phyloP scores from a whole-genome alignment of 2,113 vertebrate genomes.

The Ictidomys tridecemlineatus region DNA sequence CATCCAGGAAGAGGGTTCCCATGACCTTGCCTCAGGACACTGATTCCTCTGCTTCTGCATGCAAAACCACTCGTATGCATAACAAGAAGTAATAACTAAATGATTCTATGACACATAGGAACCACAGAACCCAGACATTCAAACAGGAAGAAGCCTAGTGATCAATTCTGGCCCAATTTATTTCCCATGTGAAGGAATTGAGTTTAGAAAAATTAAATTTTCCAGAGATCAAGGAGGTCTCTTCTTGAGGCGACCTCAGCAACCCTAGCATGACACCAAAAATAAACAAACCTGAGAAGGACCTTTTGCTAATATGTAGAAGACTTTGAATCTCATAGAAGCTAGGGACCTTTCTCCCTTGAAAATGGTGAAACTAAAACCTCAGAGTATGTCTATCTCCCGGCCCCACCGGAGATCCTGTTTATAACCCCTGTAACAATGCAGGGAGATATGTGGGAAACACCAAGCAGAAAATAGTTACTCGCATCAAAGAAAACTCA shows the following conservation, averaged over 20 bases:
- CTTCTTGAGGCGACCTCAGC: background rate
- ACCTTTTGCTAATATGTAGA: background rate
- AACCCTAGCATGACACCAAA: background rate
- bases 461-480: background rate
- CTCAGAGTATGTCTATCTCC: background rate
- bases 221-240: background rate
- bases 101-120: background rate
- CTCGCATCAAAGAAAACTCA: background rate
- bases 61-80: background rate
- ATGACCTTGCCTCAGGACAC: background rate
- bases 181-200: background rate
- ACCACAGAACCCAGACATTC: background rate
- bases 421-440: background rate
- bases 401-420: background rate
- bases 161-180: background rate
- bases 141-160: background rate
- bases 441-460: background rate
- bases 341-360: background rate
- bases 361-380: background rate
- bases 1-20: background rate
- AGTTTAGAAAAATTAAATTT: conserved; percentile 29
- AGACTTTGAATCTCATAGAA: background rate
- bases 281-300: background rate
- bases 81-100: background rate
- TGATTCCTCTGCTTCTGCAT: background rate